Percentiles rank a stretch among this genome's conserved stretches.
These are phyloP conservation scores for Chinchilla lanigera DNA, from an alignment of 2,113 vertebrate genomes.

Conservation along the genomic window DNA sequence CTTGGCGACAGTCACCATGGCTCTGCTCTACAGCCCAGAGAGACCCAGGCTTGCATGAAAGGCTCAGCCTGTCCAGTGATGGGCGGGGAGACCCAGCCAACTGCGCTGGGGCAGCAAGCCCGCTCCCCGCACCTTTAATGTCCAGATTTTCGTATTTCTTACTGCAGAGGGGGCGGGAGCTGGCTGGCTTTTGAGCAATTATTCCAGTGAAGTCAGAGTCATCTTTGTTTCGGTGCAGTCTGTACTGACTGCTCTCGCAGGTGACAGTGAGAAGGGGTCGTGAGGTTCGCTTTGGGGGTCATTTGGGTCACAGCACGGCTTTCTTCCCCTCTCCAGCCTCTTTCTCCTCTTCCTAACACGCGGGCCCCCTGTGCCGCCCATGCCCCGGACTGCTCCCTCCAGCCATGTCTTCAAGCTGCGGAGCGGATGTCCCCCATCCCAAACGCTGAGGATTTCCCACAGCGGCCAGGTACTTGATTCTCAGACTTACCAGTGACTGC, in stretches of 20 bases:
- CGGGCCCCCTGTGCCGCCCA: rapidly evolving
- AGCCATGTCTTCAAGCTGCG: not conserved
- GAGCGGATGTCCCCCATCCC: not conserved
- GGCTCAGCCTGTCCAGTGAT: not conserved
- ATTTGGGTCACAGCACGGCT: not conserved
- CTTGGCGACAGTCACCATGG: not conserved
- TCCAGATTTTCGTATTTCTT: not conserved
- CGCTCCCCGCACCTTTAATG: not conserved
- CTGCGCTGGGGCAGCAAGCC: not conserved
- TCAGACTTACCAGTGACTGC: not conserved
- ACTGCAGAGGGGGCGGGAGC: constrained; percentile 17
- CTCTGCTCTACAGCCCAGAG: constrained; percentile 54
- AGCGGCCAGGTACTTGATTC: not conserved
- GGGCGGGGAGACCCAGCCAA: not conserved
- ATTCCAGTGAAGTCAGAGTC: not conserved
- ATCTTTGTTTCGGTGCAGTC: not conserved
- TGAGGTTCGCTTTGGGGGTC: not conserved
- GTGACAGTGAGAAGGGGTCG: not conserved
- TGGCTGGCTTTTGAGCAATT: constrained; percentile 35
- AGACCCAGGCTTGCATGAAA: not conserved
- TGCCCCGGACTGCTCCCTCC: not conserved
- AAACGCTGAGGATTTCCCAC: not conserved
- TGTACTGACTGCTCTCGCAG: not conserved
- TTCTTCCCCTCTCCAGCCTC: too few species aligned
- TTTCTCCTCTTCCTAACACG: too few species aligned